phyloP scores from a whole-genome alignment of 2,113 vertebrate genomes.

The Nannospalax galili region DNA sequence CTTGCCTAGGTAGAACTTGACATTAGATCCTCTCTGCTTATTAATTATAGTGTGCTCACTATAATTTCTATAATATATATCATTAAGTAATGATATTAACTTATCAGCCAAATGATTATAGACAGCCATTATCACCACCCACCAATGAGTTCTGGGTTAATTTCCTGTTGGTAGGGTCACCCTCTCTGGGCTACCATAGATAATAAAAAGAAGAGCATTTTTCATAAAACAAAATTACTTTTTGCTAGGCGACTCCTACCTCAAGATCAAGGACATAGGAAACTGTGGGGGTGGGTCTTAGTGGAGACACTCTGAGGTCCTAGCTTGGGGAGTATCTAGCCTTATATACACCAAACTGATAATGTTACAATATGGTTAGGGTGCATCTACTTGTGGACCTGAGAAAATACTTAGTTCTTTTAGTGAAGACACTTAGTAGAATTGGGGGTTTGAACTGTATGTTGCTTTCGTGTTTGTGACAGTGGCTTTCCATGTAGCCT shows the following conservation, averaged over 20 bases:
- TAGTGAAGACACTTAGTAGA: background rate
- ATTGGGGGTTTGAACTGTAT: no score
- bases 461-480: background rate
- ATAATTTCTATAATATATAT: slow-evolving; percentile 51
- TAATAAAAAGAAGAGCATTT: slow-evolving; percentile 60
- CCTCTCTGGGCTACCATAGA: background rate
- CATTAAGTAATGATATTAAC: slow-evolving; percentile 72
- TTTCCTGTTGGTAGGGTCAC: slow-evolving; percentile 48
- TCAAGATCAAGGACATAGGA: background rate
- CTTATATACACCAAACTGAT: rapidly evolving
- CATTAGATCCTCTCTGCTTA: background rate
- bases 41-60: background rate
- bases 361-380: rapidly evolving
- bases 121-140: slow-evolving; percentile 62
- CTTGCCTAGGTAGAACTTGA: background rate
- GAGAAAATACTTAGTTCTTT: background rate
- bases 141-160: slow-evolving; percentile 42
- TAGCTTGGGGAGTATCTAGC: background rate
- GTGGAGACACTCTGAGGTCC: background rate
- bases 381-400: background rate
- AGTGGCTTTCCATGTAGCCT: no score
- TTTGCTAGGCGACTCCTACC: background rate
- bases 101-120: slow-evolving; percentile 64
- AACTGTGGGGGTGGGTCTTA: no score
- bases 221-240: slow-evolving; percentile 67